Evolutionary conservation across 2,113 vertebrate species (phyloP).

Genomic region (Pangasianodon hypophthalmus): DNA sequence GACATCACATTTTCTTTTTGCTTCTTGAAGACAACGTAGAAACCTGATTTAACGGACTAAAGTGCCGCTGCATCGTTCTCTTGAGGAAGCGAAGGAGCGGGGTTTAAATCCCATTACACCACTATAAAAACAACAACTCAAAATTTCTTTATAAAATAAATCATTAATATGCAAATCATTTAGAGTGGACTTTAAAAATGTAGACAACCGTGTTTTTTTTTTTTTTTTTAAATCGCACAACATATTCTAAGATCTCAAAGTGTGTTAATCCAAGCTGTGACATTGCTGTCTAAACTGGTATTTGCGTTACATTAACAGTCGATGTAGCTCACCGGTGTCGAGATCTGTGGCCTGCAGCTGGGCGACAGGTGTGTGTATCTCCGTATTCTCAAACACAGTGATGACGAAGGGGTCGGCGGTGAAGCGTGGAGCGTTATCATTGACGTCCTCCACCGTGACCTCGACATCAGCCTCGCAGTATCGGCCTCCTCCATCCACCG

Average conservation of each 20-base stretch:
- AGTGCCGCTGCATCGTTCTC: neutral
- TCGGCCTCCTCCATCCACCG: constrained; percentile 87
- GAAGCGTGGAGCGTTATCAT: constrained; percentile 91
- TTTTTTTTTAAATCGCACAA: too few species aligned
- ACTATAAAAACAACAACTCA: too few species aligned
- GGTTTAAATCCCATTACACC: neutral
- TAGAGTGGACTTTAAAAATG: too few species aligned
- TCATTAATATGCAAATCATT: too few species aligned
- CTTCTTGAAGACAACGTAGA: too few species aligned
- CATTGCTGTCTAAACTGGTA: too few species aligned
- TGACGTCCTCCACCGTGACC: constrained; percentile 86
- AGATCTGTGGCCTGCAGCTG: constrained; percentile 87
- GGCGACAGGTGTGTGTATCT: constrained; percentile 83
- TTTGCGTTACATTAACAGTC: too few species aligned
- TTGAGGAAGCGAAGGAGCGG: neutral
- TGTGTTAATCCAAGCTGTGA: too few species aligned
- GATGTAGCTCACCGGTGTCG: constrained; percentile 79
- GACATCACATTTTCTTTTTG: neutral
- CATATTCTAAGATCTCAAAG: too few species aligned
- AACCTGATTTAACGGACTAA: neutral
- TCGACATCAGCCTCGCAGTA: constrained; percentile 84
- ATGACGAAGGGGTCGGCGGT: constrained; percentile 82
- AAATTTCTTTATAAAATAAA: too few species aligned
- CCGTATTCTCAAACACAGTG: constrained; percentile 95
- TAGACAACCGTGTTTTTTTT: too few species aligned